Conservation (phyloP, 2,797 vertebrate genomes). For the Melanotaenia nigrans region DNA sequence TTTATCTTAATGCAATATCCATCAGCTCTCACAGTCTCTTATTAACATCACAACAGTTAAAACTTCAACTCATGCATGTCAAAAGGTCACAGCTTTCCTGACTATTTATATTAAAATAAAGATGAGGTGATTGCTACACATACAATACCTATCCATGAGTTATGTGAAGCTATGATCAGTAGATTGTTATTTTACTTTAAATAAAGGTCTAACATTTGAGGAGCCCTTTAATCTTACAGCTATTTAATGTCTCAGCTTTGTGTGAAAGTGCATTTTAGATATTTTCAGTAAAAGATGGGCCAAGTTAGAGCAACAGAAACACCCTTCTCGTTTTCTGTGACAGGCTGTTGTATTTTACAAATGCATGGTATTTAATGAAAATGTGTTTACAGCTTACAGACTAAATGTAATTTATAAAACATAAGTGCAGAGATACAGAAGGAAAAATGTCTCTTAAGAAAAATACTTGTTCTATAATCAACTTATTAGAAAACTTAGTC, state of each 20-base stretch:
- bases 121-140: constrained; percentile 17
- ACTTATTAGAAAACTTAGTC: too few species aligned
- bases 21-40: constrained; percentile 16
- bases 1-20: constrained; percentile 30
- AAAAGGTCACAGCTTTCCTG: constrained; percentile 45
- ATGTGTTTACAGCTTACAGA: too few species aligned
- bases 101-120: constrained; percentile 16
- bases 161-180: background rate
- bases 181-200: background rate
- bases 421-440: too few species aligned
- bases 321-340: too few species aligned
- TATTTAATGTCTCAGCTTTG: background rate
- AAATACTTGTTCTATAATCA: background rate
- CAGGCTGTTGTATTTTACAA: too few species aligned
- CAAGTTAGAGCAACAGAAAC: background rate
- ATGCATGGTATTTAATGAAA: too few species aligned
- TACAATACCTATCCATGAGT: background rate
- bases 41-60: constrained; percentile 30
- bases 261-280: background rate
- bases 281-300: background rate
- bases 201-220: fast-evolving
- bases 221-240: background rate
- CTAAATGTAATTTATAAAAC: too few species aligned
- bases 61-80: constrained; percentile 39
- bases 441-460: too few species aligned